Base-by-base conservation (phyloP, 2,113 vertebrate species). In the Potamarius usumacintae region DNA sequence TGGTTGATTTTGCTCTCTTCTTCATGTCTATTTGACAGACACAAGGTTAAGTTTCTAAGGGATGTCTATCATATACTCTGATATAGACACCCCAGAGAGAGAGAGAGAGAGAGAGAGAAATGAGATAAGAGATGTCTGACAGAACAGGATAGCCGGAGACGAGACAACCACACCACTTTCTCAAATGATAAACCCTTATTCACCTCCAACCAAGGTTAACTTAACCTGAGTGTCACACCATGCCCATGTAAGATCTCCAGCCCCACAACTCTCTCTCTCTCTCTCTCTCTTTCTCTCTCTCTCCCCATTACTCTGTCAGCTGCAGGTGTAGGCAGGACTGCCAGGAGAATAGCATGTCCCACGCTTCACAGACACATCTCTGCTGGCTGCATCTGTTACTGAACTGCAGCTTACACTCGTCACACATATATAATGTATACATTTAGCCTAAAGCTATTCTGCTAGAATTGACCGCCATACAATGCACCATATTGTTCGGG, bases 181-280 rank as follows among this genome's bases (percentile, higher is more conserved):
- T 87, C 34, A 63, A 74, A 88, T 30, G 18, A 30, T 74, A 82
- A 88, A 82, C 57, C 60, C 52, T 85, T 71, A 81, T 85, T 85
- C 89, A 88, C 89, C 89, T 84, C 84, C 71, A 87, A 88, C 87
- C 89, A 81, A 53, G 84, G 86, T 88, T 88, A 90, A 84, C 78
- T 78, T 83, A 85, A 88, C 83, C 89, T 85, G 48, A 88, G 82
- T 88, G 80, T 86, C 89, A 90, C 55, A 69, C 34, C 53, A 60
- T 65, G 71, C 80, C 82, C 89, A 83, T 83, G 80, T 88, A 86
- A 90, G 74, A 63, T 90, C 84, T 83, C 63, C 69, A 84, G 83
- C 84, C 80, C 84, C 72, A 63, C 55, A 85, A 83, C 50, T 58
- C 52, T 48, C 87, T 84, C 74, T 71, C 67, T 55, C 4, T 81